phyloP scores from a whole-genome alignment of 2,797 vertebrate species.

The Rhinichthys osculus region DNA sequence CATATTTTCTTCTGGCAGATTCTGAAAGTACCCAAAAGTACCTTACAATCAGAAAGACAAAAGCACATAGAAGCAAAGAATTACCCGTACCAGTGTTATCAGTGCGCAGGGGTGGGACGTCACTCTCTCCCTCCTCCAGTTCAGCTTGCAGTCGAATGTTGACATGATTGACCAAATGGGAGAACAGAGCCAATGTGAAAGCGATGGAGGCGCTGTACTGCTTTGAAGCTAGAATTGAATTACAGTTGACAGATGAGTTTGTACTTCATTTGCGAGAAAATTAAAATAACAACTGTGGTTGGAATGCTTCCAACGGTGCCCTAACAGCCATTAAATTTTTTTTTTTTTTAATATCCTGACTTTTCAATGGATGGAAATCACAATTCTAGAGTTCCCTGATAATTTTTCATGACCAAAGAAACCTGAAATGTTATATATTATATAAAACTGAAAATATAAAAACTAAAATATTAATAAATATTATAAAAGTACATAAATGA shows the following conservation, averaged over 20 bases:
- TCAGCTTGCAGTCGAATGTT: constrained; percentile 97
- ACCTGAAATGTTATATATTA: neutral
- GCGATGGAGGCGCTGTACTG: constrained; percentile 97
- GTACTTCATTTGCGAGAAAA: neutral
- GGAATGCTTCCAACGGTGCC: neutral
- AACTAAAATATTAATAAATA: neutral
- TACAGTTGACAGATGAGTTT: constrained; percentile 4
- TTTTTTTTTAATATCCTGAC: neutral
- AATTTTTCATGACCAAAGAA: neutral
- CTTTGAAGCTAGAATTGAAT: constrained; percentile 84
- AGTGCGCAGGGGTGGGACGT: constrained; percentile 85
- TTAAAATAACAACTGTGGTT: neutral
- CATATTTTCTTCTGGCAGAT: neutral
- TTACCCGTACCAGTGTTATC: constrained; percentile 82
- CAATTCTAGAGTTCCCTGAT: neutral
- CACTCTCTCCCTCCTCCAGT: constrained; percentile 90
- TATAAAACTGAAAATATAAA: neutral
- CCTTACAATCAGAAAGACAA: neutral
- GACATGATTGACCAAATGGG: constrained; percentile 96
- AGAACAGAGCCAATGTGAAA: constrained; percentile 95
- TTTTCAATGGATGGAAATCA: neutral
- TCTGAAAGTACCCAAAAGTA: neutral
- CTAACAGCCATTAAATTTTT: neutral
- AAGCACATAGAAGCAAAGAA: neutral
- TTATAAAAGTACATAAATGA: neutral